Evolutionary conservation across 1,140 invertebrate species (phyloP).

Genomic region (Adelges cooleyi): DNA sequence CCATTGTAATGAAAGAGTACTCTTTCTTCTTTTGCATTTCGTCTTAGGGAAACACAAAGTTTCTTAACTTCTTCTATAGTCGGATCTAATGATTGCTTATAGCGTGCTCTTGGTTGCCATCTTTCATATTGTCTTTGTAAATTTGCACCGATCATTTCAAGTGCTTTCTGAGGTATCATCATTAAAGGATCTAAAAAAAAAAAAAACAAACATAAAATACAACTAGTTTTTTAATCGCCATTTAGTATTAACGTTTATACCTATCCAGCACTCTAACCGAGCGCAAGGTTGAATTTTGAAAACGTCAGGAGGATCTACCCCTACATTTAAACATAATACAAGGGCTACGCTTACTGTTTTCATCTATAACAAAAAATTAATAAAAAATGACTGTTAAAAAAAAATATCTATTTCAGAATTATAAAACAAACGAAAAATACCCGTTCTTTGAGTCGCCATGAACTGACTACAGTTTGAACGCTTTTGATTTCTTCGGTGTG

Average conservation of each 20-base stretch:
- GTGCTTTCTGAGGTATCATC: conserved; percentile 80
- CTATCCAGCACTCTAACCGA: conserved; percentile 92
- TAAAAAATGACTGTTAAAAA: neutral
- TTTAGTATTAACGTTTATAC: conserved; percentile 44
- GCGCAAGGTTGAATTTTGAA: conserved; percentile 95
- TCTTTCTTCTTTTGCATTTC: conserved; percentile 97
- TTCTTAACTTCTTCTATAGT: conserved; percentile 98
- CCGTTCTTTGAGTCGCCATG: conserved; percentile 84
- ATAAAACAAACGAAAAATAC: conserved; percentile 41
- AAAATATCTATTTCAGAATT: neutral
- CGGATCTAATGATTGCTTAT: conserved; percentile 93
- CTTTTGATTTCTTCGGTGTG: conserved; percentile 67
- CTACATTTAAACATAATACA: conserved; percentile 95
- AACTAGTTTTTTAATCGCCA: neutral
- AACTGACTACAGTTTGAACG: conserved; percentile 57
- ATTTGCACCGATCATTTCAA: conserved; percentile 82
- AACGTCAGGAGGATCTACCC: conserved; percentile 96
- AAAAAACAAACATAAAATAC: neutral
- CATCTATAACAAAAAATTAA: conserved; percentile 52
- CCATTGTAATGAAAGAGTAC: conserved; percentile 99
- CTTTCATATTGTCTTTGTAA: conserved; percentile 94
- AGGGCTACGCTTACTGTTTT: conserved; percentile 99
- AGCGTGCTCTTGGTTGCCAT: conserved; percentile 93
- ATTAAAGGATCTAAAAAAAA: conserved; percentile 58
- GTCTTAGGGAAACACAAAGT: conserved; percentile 82